A percentile compares a stretch with the other conserved stretches of the same genome.
Evolutionary conservation across 1,140 invertebrate genomes (phyloP).

Genomic region (Telenomus remus): DNA sequence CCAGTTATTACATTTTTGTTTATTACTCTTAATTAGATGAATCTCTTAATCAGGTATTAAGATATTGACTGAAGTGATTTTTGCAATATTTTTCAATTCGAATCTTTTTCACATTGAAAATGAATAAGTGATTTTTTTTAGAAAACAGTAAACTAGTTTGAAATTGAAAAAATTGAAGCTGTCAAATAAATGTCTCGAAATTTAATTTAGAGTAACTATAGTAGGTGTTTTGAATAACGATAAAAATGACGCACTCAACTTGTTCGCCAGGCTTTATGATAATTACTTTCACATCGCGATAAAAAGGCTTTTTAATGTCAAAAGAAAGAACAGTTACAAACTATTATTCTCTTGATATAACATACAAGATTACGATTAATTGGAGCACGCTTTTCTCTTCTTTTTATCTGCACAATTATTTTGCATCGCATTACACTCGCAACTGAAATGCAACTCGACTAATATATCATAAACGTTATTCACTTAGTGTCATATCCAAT

Average conservation of each 20-base stretch:
- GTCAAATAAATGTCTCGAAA: neutral
- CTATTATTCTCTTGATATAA: constrained; percentile 1
- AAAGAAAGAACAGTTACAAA: constrained; percentile 1
- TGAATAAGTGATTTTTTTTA: no score
- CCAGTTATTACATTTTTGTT: no score
- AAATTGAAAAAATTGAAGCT: no score
- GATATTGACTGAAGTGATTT: no score
- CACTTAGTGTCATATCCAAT: no score
- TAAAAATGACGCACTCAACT: neutral
- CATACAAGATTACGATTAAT: neutral
- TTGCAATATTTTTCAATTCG: no score
- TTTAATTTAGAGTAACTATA: neutral
- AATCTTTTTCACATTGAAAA: no score
- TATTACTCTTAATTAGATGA: no score
- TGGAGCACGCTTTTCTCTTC: neutral
- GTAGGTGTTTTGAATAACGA: neutral
- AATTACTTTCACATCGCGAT: constrained; percentile 1
- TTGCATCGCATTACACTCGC: neutral
- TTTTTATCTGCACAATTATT: neutral
- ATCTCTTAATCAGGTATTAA: no score
- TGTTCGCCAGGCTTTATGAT: neutral
- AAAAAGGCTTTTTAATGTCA: neutral
- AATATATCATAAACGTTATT: no score
- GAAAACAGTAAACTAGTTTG: no score
- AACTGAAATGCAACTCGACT: neutral